phyloP scores from a whole-genome alignment of 1,140 invertebrate genomes.

The Plodia interpunctella region DNA sequence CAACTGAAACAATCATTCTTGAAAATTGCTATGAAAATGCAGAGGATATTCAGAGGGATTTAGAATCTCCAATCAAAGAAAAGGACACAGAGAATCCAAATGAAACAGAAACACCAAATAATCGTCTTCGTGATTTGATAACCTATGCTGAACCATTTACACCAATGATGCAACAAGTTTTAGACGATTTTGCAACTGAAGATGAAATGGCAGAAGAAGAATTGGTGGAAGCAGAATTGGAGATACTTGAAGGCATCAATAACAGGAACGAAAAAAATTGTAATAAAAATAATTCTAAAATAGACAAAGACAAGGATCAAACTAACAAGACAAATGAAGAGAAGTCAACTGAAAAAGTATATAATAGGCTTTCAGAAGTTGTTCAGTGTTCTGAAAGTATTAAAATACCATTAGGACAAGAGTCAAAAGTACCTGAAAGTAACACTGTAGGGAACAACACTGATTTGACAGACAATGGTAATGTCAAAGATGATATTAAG shows the following conservation, averaged over 20 bases:
- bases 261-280: constrained; percentile 13
- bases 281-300: background rate
- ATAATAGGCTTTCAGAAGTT: background rate
- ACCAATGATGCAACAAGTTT: constrained; percentile 47
- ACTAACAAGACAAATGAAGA: background rate
- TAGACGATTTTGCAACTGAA: constrained; percentile 56
- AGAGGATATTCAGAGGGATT: constrained; percentile 47
- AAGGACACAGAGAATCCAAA: background rate
- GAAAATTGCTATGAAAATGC: constrained; percentile 50
- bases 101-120: constrained; percentile 22
- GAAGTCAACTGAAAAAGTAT: background rate
- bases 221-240: constrained; percentile 23
- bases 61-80: constrained; percentile 28
- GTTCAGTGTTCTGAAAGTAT: background rate
- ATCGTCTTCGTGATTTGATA: constrained; percentile 46
- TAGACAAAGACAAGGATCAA: background rate
- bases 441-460: background rate
- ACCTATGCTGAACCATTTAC: constrained; percentile 54
- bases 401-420: constrained; percentile 4
- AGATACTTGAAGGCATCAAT: constrained; percentile 39
- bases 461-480: background rate
- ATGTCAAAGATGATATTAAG: background rate
- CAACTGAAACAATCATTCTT: constrained; percentile 55
- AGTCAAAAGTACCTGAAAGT: background rate
- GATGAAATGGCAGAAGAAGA: constrained; percentile 29